Evolutionary conservation across 2,888 invertebrate genomes (phyloP), one percentile per base, ranked within the genome.

Genomic region (Hypolimnas misippus): DNA sequence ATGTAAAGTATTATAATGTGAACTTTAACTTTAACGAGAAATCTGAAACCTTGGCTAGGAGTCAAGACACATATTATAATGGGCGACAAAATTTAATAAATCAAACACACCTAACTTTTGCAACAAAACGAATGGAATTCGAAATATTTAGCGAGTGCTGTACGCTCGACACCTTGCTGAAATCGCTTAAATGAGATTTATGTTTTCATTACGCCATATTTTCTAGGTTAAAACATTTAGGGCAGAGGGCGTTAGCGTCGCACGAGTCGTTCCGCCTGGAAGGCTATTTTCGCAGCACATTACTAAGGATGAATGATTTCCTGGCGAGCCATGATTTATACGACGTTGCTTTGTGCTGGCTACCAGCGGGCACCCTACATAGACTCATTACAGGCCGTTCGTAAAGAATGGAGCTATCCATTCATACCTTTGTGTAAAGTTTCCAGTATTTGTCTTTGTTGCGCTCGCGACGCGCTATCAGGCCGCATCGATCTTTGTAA

Each of bases 271-370:
- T 74, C 77, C 78, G 76, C 83, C 79, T 86, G 81, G 88, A 89
- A 91, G 89, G 87, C 86, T 87, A 89, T 91, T 90, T 90, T 90
- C 87, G 89, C 91, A 87, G 89, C 87, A 89, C 89, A 90, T 90
- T 91, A 91, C 83, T 68, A 85, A 89, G 89, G 86, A 90, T 90
- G 89, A 87, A 92, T 88, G 90, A 89, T 91, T 92, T 92, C 91
- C 91, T 89, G 89, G 83, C 75, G 79, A 72, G 80, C 80, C 83
- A 85, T 91, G 91, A 91, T 89, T 91, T 88, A 90, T 89, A 77
- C 73, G 73, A 75, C 79, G 78, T 78, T 80, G 81, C 62, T 62
- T 46, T 65, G 58, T 65, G 51, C 58, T 62, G 62, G 62, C 65
- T 65, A 65, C 65, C 58, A 60, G 60, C 60, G 75, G 76, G 76